Percentiles rank a stretch among this genome's conserved stretches.
Conservation (phyloP, 2,797 vertebrate genomes). For the Nannoperca australis region DNA sequence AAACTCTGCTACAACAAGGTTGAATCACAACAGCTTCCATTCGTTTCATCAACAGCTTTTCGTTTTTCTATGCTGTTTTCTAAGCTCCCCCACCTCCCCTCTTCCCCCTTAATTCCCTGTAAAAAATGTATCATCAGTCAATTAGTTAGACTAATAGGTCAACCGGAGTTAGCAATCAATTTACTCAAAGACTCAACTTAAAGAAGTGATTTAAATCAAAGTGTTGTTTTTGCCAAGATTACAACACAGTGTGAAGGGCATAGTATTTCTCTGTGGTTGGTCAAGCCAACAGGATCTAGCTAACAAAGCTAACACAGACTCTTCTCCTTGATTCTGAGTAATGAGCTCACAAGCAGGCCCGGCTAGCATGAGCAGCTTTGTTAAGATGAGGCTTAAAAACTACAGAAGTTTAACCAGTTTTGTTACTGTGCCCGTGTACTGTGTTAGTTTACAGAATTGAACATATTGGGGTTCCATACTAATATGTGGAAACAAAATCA, state of each 20-base stretch:
- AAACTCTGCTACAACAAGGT: slow-evolving; percentile 67
- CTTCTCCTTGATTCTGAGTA: no score
- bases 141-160: not conserved
- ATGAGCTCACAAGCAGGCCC: no score
- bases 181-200: not conserved
- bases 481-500: no score
- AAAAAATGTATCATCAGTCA: not conserved
- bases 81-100: slow-evolving; percentile 8
- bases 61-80: slow-evolving; percentile 9
- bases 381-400: no score
- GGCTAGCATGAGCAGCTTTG: no score
- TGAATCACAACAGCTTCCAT: slow-evolving; percentile 73
- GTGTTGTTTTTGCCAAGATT: not conserved
- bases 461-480: no score
- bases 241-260: not conserved
- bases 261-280: no score
- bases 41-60: slow-evolving; percentile 33
- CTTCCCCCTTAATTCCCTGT: not conserved
- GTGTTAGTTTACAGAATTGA: no score
- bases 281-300: no score
- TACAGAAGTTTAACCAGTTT: no score
- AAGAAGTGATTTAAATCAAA: not conserved
- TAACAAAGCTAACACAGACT: no score
- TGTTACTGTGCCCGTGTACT: no score
- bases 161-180: not conserved